These are phyloP conservation scores for Drosophila mayaguana DNA, from an alignment of 2,888 invertebrate species.

Conservation along the genomic window DNA sequence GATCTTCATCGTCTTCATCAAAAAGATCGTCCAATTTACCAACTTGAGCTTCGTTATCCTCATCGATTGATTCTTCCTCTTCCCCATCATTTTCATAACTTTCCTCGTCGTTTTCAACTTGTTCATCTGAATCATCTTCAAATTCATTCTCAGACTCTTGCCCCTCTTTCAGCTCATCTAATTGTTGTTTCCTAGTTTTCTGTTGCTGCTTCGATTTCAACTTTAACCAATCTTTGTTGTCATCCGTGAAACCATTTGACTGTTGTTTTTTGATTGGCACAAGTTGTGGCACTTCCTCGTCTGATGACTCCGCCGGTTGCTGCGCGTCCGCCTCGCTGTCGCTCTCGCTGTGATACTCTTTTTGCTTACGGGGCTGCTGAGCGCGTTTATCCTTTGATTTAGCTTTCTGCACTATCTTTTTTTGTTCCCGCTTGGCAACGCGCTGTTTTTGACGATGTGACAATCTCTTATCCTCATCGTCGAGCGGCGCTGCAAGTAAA, in stretches of 20 bases:
- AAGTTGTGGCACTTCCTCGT: conserved; percentile 58
- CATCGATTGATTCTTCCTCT: conserved; percentile 43
- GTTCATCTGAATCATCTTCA: conserved; percentile 37
- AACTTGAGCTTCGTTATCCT: conserved; percentile 71
- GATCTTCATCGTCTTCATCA: conserved; percentile 58
- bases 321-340: conserved; percentile 76
- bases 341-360: conserved; percentile 81
- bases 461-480: conserved; percentile 87
- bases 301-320: conserved; percentile 63
- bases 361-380: conserved; percentile 55
- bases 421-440: conserved; percentile 87
- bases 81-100: conserved; percentile 57
- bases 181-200: conserved; percentile 54
- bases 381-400: conserved; percentile 72
- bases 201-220: conserved; percentile 85
- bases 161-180: conserved; percentile 36
- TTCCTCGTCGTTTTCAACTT: conserved; percentile 59
- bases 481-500: conserved; percentile 83
- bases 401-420: conserved; percentile 84
- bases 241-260: conserved; percentile 88
- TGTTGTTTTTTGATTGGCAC: conserved; percentile 47
- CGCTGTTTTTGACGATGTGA: conserved; percentile 91
- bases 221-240: conserved; percentile 90
- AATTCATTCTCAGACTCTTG: conserved; percentile 64
- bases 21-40: conserved; percentile 82